Conservation (phyloP, 2,113 vertebrate species). For the Callocephalon fimbriatum region DNA sequence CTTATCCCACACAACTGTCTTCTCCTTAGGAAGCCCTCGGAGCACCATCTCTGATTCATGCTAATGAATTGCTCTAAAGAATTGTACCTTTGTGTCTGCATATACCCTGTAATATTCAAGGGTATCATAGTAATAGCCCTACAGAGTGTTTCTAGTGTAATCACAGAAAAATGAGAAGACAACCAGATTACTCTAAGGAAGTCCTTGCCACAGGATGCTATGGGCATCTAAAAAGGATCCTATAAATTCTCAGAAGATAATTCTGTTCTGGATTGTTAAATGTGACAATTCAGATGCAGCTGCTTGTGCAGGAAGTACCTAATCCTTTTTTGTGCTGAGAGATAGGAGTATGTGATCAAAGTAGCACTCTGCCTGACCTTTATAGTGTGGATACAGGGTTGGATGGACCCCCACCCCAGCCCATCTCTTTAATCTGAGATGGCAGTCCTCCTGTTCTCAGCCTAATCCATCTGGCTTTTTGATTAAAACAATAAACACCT, state of each 20-base stretch:
- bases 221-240: not conserved
- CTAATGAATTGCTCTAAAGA: not conserved
- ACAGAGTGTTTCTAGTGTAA: not conserved
- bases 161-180: not conserved
- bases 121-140: not conserved
- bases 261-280: not conserved
- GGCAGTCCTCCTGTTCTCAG: not conserved
- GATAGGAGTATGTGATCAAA: not conserved
- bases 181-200: not conserved
- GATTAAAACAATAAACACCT: not conserved
- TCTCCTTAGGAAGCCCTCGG: not conserved
- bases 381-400: not conserved
- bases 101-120: not conserved
- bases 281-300: not conserved
- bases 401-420: not conserved
- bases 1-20: not conserved
- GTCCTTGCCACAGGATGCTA: not conserved
- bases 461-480: not conserved
- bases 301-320: not conserved
- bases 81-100: not conserved
- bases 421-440: not conserved
- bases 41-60: not conserved
- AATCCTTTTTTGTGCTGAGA: not conserved
- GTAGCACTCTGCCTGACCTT: not conserved
- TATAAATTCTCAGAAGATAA: not conserved